A percentile compares a stretch with the other conserved stretches of the same genome.
phyloP scores from a whole-genome alignment of 2,888 invertebrate genomes.

The Mamestra brassicae region DNA sequence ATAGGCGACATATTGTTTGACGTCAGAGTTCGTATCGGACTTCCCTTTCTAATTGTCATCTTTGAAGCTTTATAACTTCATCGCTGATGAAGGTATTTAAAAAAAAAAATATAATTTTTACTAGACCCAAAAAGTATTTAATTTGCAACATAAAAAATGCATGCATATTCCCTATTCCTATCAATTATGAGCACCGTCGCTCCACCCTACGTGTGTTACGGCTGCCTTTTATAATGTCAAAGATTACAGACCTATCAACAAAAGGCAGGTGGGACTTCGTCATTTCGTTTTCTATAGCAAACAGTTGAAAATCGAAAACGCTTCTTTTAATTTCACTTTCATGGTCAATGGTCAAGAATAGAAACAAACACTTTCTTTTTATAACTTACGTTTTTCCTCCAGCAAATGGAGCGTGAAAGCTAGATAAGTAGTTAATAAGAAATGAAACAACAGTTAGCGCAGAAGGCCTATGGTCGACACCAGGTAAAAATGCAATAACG shows the following conservation, averaged over 20 bases:
- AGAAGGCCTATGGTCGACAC: background rate
- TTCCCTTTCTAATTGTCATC: too few relatives aligned
- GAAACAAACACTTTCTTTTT: conserved; percentile 24
- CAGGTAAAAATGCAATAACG: too few relatives aligned
- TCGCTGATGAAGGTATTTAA: too few relatives aligned
- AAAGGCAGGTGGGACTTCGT: too few relatives aligned
- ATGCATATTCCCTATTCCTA: too few relatives aligned
- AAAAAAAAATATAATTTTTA: too few relatives aligned
- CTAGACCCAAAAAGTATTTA: too few relatives aligned
- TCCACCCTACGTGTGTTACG: background rate
- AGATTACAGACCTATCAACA: background rate
- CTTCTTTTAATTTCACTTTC: conserved; percentile 10
- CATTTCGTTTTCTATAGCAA: background rate
- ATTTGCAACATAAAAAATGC: too few relatives aligned
- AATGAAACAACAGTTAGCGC: background rate
- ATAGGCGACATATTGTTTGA: too few relatives aligned
- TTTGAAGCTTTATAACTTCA: too few relatives aligned
- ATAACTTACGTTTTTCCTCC: background rate
- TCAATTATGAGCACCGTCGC: background rate
- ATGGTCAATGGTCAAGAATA: background rate
- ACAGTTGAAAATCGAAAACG: background rate
- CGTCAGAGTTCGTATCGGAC: too few relatives aligned
- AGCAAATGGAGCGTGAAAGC: conserved; percentile 13
- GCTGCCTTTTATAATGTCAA: background rate
- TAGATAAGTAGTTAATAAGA: background rate